phyloP scores from a whole-genome alignment of 2,797 vertebrate genomes.

The Holocentrus rufus region DNA sequence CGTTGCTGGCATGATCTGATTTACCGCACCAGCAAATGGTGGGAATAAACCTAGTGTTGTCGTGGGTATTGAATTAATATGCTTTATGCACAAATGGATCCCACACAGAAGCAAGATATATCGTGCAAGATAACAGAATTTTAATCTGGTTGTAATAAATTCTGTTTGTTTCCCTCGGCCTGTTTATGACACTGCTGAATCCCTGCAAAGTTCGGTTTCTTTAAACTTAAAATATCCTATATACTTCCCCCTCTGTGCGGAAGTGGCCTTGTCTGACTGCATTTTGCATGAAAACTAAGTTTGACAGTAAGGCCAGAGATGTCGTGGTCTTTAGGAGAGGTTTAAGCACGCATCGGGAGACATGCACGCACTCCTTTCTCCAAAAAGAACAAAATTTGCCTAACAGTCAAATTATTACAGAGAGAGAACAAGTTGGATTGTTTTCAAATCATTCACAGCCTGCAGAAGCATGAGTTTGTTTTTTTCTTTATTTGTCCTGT shows the following conservation, averaged over 20 bases:
- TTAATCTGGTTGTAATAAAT: slow-evolving; percentile 50
- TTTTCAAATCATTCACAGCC: not conserved
- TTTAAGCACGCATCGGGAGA: not conserved
- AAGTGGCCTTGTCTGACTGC: not conserved
- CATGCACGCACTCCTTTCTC: not conserved
- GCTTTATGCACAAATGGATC: slow-evolving; percentile 69
- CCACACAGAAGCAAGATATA: slow-evolving; percentile 60
- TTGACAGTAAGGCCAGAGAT: too few relatives aligned
- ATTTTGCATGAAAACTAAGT: slow-evolving; percentile 13
- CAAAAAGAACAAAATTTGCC: not conserved
- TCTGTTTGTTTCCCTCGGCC: slow-evolving; percentile 50
- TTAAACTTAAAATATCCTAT: slow-evolving; percentile 19
- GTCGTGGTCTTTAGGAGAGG: not conserved
- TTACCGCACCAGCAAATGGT: slow-evolving; percentile 72
- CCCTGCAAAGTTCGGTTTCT: slow-evolving; percentile 13
- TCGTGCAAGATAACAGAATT: slow-evolving; percentile 65
- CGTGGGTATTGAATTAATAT: slow-evolving; percentile 72
- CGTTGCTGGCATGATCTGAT: slow-evolving; percentile 73
- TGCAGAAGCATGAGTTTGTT: too few relatives aligned
- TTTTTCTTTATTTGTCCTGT: too few relatives aligned
- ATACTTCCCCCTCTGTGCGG: not conserved
- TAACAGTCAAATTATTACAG: too few relatives aligned
- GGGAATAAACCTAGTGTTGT: slow-evolving; percentile 62
- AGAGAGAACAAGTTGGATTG: not conserved
- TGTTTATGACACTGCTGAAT: slow-evolving; percentile 13